Conservation (phyloP, 1,140 invertebrate genomes). For the Elymnias hypermnestra region DNA sequence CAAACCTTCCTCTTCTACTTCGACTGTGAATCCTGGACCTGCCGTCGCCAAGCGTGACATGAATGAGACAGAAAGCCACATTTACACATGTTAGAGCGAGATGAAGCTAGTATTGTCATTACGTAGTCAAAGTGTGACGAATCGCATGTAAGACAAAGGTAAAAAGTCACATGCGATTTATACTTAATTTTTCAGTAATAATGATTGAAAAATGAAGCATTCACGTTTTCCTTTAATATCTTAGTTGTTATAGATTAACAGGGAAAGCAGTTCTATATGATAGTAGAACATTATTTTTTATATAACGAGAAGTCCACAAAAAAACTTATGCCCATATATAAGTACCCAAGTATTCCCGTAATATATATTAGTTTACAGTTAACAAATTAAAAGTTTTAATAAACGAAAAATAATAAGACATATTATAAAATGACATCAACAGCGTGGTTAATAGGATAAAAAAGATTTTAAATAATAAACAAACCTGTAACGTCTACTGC, state of each 20-base stretch:
- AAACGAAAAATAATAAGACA: too few relatives aligned
- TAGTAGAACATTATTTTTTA: neutral
- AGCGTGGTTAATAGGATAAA: constrained; percentile 17
- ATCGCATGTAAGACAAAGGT: neutral
- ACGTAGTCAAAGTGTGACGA: constrained; percentile 4
- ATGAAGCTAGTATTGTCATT: constrained; percentile 36
- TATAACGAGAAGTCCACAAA: neutral
- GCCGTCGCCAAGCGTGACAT: constrained; percentile 52
- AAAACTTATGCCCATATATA: neutral
- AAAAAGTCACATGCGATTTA: neutral
- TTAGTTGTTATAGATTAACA: neutral
- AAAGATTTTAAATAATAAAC: too few relatives aligned
- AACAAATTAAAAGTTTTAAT: too few relatives aligned
- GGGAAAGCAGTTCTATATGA: neutral
- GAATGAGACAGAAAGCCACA: constrained; percentile 69
- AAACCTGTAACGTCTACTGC: constrained; percentile 81
- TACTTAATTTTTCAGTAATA: too few relatives aligned
- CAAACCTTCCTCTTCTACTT: constrained; percentile 72
- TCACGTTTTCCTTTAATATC: neutral
- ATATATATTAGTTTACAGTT: too few relatives aligned
- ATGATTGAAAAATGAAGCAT: too few relatives aligned
- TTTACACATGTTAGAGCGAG: constrained; percentile 70
- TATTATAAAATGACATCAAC: constrained; percentile 9
- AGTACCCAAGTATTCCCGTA: too few relatives aligned
- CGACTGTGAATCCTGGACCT: constrained; percentile 65